Evolutionary conservation across 92 coral and sea anemone genomes (phyloP).

Genomic region (Parazoanthus darwini): DNA sequence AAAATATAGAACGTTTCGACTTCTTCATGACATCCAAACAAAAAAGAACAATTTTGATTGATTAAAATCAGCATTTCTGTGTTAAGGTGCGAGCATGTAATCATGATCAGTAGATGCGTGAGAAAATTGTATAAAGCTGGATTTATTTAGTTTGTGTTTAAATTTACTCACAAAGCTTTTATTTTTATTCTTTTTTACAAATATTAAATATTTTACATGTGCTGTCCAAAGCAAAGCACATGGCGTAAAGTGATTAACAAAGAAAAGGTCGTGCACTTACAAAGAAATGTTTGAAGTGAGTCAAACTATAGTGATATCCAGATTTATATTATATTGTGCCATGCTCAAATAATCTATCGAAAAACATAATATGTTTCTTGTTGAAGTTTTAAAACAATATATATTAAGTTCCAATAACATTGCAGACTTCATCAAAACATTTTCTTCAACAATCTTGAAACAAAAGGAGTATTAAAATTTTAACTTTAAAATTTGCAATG

Average conservation of each 20-base stretch:
- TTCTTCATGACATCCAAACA: no score
- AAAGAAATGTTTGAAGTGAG: not conserved
- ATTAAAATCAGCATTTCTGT: no score
- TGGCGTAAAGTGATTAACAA: not conserved
- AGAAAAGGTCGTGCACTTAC: not conserved
- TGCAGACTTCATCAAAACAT: not conserved
- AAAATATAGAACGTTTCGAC: no score
- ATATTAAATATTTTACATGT: conserved; percentile 32
- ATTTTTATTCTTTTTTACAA: not conserved
- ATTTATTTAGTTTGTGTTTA: no score
- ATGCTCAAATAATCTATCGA: not conserved
- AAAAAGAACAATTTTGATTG: no score
- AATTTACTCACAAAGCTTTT: no score
- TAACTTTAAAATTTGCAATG: not conserved
- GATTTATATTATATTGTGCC: conserved; percentile 4
- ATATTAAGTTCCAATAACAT: not conserved
- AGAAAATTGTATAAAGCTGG: no score
- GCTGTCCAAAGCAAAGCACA: conserved; percentile 20
- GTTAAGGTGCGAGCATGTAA: no score
- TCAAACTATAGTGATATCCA: not conserved
- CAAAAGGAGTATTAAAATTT: not conserved
- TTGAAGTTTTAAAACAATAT: conserved; percentile 11
- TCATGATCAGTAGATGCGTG: no score
- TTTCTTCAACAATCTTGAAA: conserved; percentile 16
- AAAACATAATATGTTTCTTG: not conserved